Conservation (phyloP, 2,888 invertebrate species). For the Podotricha telesiphe region DNA sequence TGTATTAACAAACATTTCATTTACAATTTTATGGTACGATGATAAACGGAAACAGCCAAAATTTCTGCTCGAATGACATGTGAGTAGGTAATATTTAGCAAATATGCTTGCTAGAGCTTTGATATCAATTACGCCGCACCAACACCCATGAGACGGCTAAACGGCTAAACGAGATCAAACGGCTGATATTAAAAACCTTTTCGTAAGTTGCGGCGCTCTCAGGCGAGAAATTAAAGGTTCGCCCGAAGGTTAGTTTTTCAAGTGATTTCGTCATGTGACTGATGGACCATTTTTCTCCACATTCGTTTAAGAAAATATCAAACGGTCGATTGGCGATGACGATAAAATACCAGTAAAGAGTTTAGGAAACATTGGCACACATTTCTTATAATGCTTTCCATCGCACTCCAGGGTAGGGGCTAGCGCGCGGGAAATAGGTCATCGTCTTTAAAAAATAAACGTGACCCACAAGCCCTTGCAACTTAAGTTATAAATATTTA, state of each 20-base stretch:
- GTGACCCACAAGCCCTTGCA: conserved; percentile 27
- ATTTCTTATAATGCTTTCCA: neutral
- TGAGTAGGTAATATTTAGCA: neutral
- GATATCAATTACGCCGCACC: conserved; percentile 39
- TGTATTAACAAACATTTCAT: neutral
- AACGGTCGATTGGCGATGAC: conserved; percentile 11
- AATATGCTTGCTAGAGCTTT: conserved; percentile 25
- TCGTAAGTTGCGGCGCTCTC: conserved; percentile 53
- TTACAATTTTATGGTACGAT: neutral
- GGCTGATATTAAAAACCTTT: conserved; percentile 59
- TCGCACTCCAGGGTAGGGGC: conserved; percentile 3
- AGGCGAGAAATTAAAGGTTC: conserved; percentile 68
- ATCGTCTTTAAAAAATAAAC: conserved; percentile 24
- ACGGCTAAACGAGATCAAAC: conserved; percentile 56
- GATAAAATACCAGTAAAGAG: conserved; percentile 1
- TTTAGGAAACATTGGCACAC: neutral
- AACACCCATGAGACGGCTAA: conserved; percentile 47
- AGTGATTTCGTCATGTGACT: conserved; percentile 50
- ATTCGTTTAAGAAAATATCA: conserved; percentile 34
- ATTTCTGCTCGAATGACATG: neutral
- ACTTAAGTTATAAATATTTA: conserved; percentile 39
- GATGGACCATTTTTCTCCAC: conserved; percentile 43
- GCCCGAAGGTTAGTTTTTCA: conserved; percentile 57
- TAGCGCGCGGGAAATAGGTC: neutral
- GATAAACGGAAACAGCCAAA: neutral